Base-by-base conservation (phyloP, 2,888 invertebrate genomes). In the Lasius platythorax region DNA sequence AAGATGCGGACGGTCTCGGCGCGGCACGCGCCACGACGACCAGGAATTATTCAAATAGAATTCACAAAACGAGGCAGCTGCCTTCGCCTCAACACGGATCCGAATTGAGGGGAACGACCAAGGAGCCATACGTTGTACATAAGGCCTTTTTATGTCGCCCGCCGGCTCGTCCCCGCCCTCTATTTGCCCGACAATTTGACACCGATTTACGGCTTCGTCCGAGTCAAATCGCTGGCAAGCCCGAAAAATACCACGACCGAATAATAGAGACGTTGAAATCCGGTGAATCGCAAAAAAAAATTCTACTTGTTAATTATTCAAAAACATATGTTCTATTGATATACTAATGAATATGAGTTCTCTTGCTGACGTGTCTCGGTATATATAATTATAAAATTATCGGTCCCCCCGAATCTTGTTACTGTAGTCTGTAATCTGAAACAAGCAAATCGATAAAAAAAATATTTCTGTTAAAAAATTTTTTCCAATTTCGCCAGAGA, bases 1-100 rank as follows among this genome's bases (percentile, higher is more conserved):
- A 87, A 88, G 89, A 87, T 89, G 87, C 88, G 85, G 85, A 83
- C 88, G 88, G 68, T 86, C 82, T 74, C 83, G 83, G 70, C 76
- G 90, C 74, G 91, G 93, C 94, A 93, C 94, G 93, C 93, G 93
- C 92, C 93, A 85, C 72, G 85, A 88, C 89, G 87, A 83, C 81
- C 43, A 30, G 83, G 90, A 93, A 94, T 94, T 93, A 94, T 94
- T 93, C 93, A 94, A 94, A 94, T 94, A 91, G 90, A 93, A 91
- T 94, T 92, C 92, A 92, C 91, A 87, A 91, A 86, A 91, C 89
- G 89, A 87, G 90, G 91, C 93, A 93, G 93, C 94, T 93, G 93
- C 92, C 61, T 83, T 74, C 50, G 58, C 58, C 50, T 74, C 83
- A 40, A 53, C 75, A 63, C 66, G 67, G 76, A 84, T 84, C 87